Conservation (phyloP, 2,888 invertebrate genomes). For the Alitta virens region DNA sequence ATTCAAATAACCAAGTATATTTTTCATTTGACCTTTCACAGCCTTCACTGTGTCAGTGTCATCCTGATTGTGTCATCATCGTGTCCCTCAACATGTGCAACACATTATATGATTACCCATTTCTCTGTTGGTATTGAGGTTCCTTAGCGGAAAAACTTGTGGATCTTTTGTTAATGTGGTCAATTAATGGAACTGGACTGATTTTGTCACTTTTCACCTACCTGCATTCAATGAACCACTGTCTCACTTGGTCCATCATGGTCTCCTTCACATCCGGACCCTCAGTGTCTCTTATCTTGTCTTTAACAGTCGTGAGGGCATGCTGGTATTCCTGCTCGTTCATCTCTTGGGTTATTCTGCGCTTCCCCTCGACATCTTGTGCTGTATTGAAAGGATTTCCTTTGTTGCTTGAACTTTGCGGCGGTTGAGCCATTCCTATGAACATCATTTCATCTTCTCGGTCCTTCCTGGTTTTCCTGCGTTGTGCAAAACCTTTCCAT, state of each 20-base stretch:
- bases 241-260: slow-evolving; percentile 80
- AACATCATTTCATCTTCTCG: slow-evolving; percentile 81
- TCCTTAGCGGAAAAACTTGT: too few species aligned
- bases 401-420: too few species aligned
- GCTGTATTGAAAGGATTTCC: slow-evolving; percentile 37
- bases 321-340: slow-evolving; percentile 71
- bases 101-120: too few species aligned
- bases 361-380: slow-evolving; percentile 49
- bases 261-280: slow-evolving; percentile 79
- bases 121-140: too few species aligned
- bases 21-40: too few species aligned
- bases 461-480: slow-evolving; percentile 48
- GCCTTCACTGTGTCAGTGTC: too few species aligned
- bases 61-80: too few species aligned
- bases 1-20: too few species aligned
- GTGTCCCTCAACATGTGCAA: too few species aligned
- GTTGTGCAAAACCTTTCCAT: slow-evolving; percentile 56
- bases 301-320: slow-evolving; percentile 62
- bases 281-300: slow-evolving; percentile 70
- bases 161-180: too few species aligned
- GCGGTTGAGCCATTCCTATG: slow-evolving; percentile 67
- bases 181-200: too few species aligned
- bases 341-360: slow-evolving; percentile 69
- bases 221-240: slow-evolving; percentile 82
- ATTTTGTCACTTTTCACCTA: slow-evolving; percentile 35